Evolutionary conservation across 2,797 vertebrate species (phyloP), one percentile per base, ranked within the genome.

Genomic region (Remorina albescens): DNA sequence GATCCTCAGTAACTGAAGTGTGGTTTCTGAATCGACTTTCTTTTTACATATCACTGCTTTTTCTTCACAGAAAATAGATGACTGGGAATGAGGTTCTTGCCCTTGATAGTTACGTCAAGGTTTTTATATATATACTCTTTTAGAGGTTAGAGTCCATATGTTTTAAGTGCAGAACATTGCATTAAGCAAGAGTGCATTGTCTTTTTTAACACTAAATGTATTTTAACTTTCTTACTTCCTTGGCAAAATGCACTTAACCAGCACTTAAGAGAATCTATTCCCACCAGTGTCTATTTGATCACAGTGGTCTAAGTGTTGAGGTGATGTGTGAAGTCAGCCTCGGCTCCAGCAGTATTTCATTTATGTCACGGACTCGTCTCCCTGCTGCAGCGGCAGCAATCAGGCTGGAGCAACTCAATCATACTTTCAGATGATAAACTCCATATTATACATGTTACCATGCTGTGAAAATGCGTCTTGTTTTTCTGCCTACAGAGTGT

Each of bases 181-280:
- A 89, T 91, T 89, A 89, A 83, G 67, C 79, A 77, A 76, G 71
- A 91, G 84, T 88, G 83, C 83, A 83, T 76, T 78, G 73, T 86
- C 78, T 85, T 87, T 92, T 89, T 88, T 75, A 85, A 81, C 77
- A 74, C 83, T 91, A 91, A 93, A 76, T 88, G 80, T 86, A 87
- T 87, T 88, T 90, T 85, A 90, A 91, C 88, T 90, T 91, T 88
- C 90, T 92, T 90, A 90, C 88, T 91, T 92, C 89, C 90, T 91
- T 85, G 77, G 81, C 71, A 86, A 88, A 91, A 90, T 91, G 86
- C 89, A 91, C 82, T 93, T 92, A 93, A 83, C 76, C 50, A 30
- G 87, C 86, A 93, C 90, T 93, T 86, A 92, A 87, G 88, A 90
- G 79, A 85, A 84, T 86, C 77, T 64, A 76, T 89, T 88, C 86